Evolutionary conservation across 2,797 vertebrate genomes (phyloP).

Genomic region (Buceros bicornis): DNA sequence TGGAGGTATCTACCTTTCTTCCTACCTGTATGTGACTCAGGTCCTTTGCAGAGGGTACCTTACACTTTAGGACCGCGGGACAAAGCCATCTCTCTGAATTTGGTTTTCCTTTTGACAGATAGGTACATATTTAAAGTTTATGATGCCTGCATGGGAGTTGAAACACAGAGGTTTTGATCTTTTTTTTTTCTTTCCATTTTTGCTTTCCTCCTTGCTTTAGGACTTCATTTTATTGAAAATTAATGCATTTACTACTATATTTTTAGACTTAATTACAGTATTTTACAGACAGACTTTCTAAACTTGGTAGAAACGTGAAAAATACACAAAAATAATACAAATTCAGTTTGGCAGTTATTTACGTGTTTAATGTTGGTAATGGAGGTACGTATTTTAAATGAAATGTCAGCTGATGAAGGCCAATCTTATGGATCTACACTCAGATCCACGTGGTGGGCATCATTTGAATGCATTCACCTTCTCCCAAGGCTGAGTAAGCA

Average conservation of each 20-base stretch:
- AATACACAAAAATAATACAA: not conserved
- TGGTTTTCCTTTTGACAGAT: not conserved
- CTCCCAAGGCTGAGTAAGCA: not conserved
- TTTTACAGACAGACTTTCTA: not conserved
- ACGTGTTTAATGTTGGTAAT: not conserved
- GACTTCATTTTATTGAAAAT: not conserved
- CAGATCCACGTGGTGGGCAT: not conserved
- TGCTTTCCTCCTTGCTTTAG: not conserved
- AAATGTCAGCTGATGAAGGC: not conserved
- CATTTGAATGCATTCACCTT: not conserved
- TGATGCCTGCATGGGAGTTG: accelerated
- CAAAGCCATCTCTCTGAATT: not conserved
- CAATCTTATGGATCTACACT: not conserved
- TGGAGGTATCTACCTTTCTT: not conserved
- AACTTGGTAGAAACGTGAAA: not conserved
- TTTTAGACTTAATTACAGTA: not conserved
- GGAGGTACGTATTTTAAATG: not conserved
- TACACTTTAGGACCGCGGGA: not conserved
- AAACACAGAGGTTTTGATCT: not conserved
- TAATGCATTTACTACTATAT: not conserved
- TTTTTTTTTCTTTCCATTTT: not conserved
- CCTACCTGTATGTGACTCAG: too few species aligned
- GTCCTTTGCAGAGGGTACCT: not conserved
- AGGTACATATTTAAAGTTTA: not conserved
- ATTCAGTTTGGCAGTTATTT: not conserved